phyloP scores from a whole-genome alignment of 1,140 invertebrate genomes.

The Neodiprion fabricii region DNA sequence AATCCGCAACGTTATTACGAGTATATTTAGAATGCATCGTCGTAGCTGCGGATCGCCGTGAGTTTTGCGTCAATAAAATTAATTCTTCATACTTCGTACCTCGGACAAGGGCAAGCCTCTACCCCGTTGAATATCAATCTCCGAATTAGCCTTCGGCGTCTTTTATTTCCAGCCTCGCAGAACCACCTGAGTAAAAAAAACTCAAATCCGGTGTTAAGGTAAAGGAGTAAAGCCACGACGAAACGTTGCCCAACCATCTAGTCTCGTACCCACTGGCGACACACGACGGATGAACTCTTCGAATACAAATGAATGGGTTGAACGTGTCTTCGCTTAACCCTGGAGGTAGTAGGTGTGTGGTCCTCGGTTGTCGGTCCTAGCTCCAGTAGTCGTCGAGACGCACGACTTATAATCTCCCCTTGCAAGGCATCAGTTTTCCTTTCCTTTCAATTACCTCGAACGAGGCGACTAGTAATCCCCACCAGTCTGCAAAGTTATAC shows the following conservation, averaged over 20 bases:
- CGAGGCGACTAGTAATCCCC: neutral
- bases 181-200: neutral
- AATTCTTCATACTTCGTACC: neutral
- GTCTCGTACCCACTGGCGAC: neutral
- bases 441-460: neutral
- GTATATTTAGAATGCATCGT: too few relatives aligned
- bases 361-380: neutral
- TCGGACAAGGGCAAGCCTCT: neutral
- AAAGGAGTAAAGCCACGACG: neutral
- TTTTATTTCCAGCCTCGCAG: neutral
- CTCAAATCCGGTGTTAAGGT: neutral
- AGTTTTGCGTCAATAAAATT: neutral
- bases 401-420: neutral
- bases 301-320: constrained; percentile 7
- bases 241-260: neutral
- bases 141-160: neutral
- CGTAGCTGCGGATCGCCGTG: too few relatives aligned
- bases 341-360: neutral
- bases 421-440: neutral
- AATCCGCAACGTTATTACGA: too few relatives aligned
- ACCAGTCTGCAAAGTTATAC: neutral
- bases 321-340: neutral
- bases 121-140: neutral
- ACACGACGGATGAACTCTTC: constrained; percentile 1
- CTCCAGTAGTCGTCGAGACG: neutral